A percentile compares a stretch with the other conserved stretches of the same genome.
These are phyloP conservation scores for Cerceris rybyensis DNA, from an alignment of 2,888 invertebrate genomes.

Conservation along the genomic window DNA sequence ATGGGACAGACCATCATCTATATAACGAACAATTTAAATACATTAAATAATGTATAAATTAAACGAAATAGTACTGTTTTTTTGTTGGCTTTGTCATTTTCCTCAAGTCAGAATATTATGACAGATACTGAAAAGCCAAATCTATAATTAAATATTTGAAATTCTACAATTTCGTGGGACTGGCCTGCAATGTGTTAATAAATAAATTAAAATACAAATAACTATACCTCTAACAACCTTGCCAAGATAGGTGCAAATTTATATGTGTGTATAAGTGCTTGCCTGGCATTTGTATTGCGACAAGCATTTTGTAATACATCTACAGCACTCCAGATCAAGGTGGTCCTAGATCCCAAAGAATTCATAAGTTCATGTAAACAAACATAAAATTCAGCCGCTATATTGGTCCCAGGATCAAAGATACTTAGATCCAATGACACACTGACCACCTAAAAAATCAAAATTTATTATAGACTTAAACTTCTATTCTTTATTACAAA, in stretches of 20 bases:
- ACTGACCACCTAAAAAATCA: slow-evolving; percentile 83
- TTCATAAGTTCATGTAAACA: slow-evolving; percentile 87
- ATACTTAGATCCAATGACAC: slow-evolving; percentile 86
- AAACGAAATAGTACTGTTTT: too few relatives aligned
- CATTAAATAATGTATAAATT: too few relatives aligned
- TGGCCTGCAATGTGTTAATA: not conserved
- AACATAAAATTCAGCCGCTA: slow-evolving; percentile 87
- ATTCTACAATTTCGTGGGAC: not conserved
- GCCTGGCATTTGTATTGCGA: slow-evolving; percentile 85
- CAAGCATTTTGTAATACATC: slow-evolving; percentile 86
- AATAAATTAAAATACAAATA: slow-evolving; percentile 1
- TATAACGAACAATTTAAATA: too few relatives aligned
- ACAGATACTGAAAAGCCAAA: too few relatives aligned
- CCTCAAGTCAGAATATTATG: too few relatives aligned
- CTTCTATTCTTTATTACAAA: not conserved
- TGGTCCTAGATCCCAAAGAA: slow-evolving; percentile 83
- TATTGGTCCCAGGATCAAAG: slow-evolving; percentile 86
- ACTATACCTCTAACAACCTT: slow-evolving; percentile 83
- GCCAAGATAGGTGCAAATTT: slow-evolving; percentile 88
- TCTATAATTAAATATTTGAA: not conserved
- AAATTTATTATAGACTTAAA: slow-evolving; percentile 20
- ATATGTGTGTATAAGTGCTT: slow-evolving; percentile 87
- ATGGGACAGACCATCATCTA: too few relatives aligned
- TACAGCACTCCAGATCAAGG: slow-evolving; percentile 86
- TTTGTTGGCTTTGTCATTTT: too few relatives aligned